phyloP scores from a whole-genome alignment of 2,797 vertebrate genomes.

The Neostethus bicornis region DNA sequence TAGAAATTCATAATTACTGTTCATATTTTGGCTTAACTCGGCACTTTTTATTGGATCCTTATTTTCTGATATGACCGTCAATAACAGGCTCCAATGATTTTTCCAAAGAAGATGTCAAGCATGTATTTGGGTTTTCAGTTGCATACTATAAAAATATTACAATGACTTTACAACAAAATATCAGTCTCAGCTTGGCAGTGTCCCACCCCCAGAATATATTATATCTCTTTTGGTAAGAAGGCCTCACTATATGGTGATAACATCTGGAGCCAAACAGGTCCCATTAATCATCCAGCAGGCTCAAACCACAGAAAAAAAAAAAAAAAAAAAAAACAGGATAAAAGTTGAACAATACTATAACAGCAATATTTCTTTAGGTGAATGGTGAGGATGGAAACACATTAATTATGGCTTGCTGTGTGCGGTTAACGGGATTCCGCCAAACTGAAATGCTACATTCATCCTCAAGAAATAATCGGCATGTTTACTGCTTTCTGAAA shows the following conservation, averaged over 20 bases:
- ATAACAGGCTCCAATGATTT: too few relatives aligned
- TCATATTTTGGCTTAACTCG: too few relatives aligned
- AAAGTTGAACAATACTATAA: background rate
- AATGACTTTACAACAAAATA: conserved; percentile 35
- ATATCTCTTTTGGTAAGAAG: conserved; percentile 40
- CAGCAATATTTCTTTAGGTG: background rate
- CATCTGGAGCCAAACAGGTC: conserved; percentile 19
- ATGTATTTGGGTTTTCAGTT: too few relatives aligned
- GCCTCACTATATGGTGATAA: conserved; percentile 48
- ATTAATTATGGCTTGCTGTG: background rate
- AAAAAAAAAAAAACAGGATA: background rate
- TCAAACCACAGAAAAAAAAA: background rate
- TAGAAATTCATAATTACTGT: too few relatives aligned
- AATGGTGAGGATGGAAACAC: background rate
- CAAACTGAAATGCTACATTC: background rate
- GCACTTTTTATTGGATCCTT: too few relatives aligned
- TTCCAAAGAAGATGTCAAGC: too few relatives aligned
- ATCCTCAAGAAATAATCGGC: background rate
- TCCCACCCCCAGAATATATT: conserved; percentile 34
- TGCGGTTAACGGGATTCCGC: background rate
- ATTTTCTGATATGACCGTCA: too few relatives aligned
- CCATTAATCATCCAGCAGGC: conserved; percentile 46
- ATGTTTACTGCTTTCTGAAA: background rate
- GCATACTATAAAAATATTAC: conserved; percentile 38
- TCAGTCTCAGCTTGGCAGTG: conserved; percentile 42